Evolutionary conservation across 1,140 invertebrate genomes (phyloP), one percentile per base, ranked within the genome.

Genomic region (Temnothorax curvispinosus): DNA sequence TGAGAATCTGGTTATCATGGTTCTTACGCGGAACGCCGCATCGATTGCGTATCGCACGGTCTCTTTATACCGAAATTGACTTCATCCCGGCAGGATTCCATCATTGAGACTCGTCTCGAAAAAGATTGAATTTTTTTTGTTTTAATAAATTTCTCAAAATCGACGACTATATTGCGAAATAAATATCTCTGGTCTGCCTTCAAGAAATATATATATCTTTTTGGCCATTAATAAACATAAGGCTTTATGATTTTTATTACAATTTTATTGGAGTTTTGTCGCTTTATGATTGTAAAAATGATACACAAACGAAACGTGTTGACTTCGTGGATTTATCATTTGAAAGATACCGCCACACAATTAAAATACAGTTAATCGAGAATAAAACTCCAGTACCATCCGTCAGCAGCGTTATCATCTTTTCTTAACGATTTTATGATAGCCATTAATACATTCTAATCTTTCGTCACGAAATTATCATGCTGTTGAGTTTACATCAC

Each of bases 1-100:
- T 88, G 56, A 38, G 50, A 60, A 74, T 56, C 38, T 52, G 50
- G 32, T 71, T 69, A 62, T 81, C 50, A 60, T 65, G 32, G 27
- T 18, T 88, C 44, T 41, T n/a, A 18, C 6, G n/a, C 7, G 15
- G 32, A 60, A 60, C n/a, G 50, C 9, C 9, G 18, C 4, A 54
- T 54, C 7, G n/a, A 41, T n/a, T 32, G 15, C 8, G 8, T 2
- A 32, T 62, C 21, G 6, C n/a, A 38, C 56, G n/a, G 13, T 27
- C 15, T 76, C 21, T 32, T 50, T 21, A 41, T 5, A 18, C 8
- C 15, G n/a, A 72, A 50, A 18, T 7, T 52, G 32, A 38, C 7
- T 21, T 38, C n/a, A 9, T 38, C 50, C n/a, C 11, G 35, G 13
- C 35, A 3, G 35, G 7, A 76, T 44, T 27, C 8, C 41, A n/a